phyloP scores from a whole-genome alignment of 2,888 invertebrate species.

The Chrysolina oricalcia region DNA sequence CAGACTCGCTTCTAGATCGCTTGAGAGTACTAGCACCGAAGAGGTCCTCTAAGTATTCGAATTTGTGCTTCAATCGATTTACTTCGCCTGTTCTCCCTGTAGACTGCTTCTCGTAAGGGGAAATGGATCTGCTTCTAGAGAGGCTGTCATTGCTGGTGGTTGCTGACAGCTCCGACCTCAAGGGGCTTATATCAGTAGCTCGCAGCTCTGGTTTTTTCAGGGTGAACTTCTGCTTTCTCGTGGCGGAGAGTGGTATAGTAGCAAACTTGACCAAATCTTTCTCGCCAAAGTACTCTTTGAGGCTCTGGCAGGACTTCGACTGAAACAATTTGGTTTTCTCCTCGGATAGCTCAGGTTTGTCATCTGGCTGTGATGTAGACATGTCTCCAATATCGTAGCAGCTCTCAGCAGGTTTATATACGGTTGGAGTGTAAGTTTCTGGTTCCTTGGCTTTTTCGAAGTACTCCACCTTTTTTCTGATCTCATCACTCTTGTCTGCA shows the following conservation, averaged over 20 bases:
- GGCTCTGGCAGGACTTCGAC: constrained; percentile 82
- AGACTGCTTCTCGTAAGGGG: constrained; percentile 83
- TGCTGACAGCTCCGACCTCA: constrained; percentile 67
- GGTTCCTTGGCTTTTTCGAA: constrained; percentile 81
- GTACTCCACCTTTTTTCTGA: constrained; percentile 85
- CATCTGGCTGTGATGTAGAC: constrained; percentile 36
- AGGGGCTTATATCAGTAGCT: constrained; percentile 69
- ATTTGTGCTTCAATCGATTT: constrained; percentile 83
- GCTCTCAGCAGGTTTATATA: constrained; percentile 73
- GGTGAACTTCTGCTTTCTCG: constrained; percentile 72
- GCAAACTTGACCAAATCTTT: constrained; percentile 76
- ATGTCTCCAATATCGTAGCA: constrained; percentile 61
- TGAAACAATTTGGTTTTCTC: constrained; percentile 46
- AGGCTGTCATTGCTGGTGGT: constrained; percentile 79
- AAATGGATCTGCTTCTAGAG: constrained; percentile 81
- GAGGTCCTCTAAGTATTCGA: constrained; percentile 78
- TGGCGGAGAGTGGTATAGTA: constrained; percentile 73
- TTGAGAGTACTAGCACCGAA: constrained; percentile 63
- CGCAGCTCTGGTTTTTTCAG: constrained; percentile 66
- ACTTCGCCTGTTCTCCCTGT: constrained; percentile 86
- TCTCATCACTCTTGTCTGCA: constrained; percentile 76
- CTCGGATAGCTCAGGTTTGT: constrained; percentile 35
- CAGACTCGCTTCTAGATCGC: constrained; percentile 85
- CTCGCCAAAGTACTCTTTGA: constrained; percentile 89
- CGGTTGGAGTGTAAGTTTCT: constrained; percentile 70